Evolutionary conservation across 1,140 invertebrate species (phyloP), one percentile per base, ranked within the genome.

Genomic region (Leptinotarsa texana): DNA sequence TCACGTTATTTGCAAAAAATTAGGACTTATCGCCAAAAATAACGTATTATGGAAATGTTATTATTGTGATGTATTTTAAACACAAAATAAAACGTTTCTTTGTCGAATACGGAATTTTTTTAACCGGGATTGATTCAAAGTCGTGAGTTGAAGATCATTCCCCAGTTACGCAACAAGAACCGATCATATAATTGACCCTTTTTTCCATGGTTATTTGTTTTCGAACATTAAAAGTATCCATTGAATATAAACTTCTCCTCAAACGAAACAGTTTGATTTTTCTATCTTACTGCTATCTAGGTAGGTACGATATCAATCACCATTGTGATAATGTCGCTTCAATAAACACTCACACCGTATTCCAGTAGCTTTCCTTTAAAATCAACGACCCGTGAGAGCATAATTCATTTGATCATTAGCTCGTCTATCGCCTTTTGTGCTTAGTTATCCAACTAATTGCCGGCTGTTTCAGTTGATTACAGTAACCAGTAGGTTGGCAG

Each of bases 361-460:
- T 57, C 51, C 51, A 57, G 51, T 57, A 57, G 51, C 13, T 57
- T 57, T 18, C 6, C 51, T 57, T 57, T 13, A 18, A 57, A 57
- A 57, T 18, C n/a, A 57, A 57, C 51, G 51, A 57, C 51, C 51
- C 51, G 13, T 57, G 51, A 57, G 51, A 57, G n/a, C 0, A 57
- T 57, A 57, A 57, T 57, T 57, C 17, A 57, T 57, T 8, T 4
- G n/a, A n/a, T 67, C 65, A 27, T 67, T 67, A 67, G 65, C 22
- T 67, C 24, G n/a, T 33, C 65, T 33, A 67, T 27, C 65, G 65
- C 65, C 65, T 67, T 67, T 67, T 67, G 65, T 27, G 65, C n/a
- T 42, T 27, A 67, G 15, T 15, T 42, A 27, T 17, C 65, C 24
- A 67, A 67, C 18, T 67, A 67, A 67, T 67, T 67, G 18, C 65